These are phyloP conservation scores for Strigamia maritima DNA, from an alignment of 2,888 invertebrate species.

Conservation along the genomic window DNA sequence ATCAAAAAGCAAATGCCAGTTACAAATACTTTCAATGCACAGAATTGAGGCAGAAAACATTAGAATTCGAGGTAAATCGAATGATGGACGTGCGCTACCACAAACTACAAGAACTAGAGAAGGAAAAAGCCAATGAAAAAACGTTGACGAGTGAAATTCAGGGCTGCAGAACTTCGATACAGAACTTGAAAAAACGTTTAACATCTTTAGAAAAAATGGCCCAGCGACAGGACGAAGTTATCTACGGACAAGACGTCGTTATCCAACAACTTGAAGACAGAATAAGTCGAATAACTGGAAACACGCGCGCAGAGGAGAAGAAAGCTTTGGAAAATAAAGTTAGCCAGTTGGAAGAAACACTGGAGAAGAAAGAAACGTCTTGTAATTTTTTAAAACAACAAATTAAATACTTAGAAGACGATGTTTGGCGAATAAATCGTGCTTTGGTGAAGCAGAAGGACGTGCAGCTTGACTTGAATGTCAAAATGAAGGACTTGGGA, in stretches of 20 bases:
- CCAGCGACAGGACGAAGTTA: slow-evolving; percentile 23
- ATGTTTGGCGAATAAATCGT: background rate
- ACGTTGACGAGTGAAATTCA: background rate
- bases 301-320: slow-evolving; percentile 6
- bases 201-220: slow-evolving; percentile 20
- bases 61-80: background rate
- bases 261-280: slow-evolving; percentile 33
- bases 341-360: background rate
- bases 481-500: slow-evolving; percentile 18
- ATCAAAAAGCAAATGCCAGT: background rate
- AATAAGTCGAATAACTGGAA: slow-evolving; percentile 9
- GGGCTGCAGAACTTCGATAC: slow-evolving; percentile 16
- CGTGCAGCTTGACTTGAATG: background rate
- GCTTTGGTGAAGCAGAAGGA: background rate
- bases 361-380: slow-evolving; percentile 14
- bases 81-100: slow-evolving; percentile 29
- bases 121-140: background rate
- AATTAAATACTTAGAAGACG: slow-evolving; percentile 24
- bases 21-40: background rate
- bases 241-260: slow-evolving; percentile 33
- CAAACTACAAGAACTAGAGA: slow-evolving; percentile 33
- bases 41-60: background rate
- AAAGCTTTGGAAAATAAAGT: background rate
- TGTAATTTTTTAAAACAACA: slow-evolving; percentile 2
- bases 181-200: slow-evolving; percentile 28